Evolutionary conservation across 2,888 invertebrate genomes (phyloP).

Genomic region (Orthonevra nobilis): DNA sequence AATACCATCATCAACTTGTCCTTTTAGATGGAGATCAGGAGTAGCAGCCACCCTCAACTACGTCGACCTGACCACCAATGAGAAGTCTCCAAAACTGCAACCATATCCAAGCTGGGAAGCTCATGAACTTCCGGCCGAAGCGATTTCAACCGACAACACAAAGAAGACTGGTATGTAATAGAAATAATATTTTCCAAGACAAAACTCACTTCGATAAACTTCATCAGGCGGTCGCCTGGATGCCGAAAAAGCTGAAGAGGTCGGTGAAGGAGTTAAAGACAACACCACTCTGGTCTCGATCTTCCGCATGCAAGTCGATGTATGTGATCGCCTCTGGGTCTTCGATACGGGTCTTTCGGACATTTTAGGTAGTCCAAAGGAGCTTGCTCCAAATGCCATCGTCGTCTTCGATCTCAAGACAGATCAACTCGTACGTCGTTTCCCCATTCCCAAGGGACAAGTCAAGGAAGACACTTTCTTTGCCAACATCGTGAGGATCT

Average conservation of each 20-base stretch:
- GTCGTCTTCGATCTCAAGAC: constrained; percentile 87
- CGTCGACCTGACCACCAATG: constrained; percentile 81
- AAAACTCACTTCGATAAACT: no score
- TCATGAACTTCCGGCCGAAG: constrained; percentile 87
- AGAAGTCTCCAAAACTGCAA: constrained; percentile 86
- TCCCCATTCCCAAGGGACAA: constrained; percentile 85
- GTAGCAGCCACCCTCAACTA: constrained; percentile 87
- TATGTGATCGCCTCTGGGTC: constrained; percentile 90
- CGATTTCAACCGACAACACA: constrained; percentile 74
- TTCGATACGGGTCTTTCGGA: constrained; percentile 90
- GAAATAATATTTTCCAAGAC: no score
- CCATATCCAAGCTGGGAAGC: constrained; percentile 90
- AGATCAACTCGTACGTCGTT: constrained; percentile 86
- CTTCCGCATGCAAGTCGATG: constrained; percentile 87
- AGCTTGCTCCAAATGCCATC: constrained; percentile 84
- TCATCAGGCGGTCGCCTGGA: constrained; percentile 76
- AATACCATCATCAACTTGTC: no score
- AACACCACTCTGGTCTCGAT: constrained; percentile 86
- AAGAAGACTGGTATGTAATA: constrained; percentile 73
- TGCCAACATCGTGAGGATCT: constrained; percentile 87
- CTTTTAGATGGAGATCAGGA: constrained; percentile 84
- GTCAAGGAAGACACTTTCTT: constrained; percentile 89
- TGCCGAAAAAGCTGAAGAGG: constrained; percentile 78
- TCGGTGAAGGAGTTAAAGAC: constrained; percentile 80
- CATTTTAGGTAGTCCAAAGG: constrained; percentile 85